Percentiles rank a stretch among this genome's conserved stretches.
Evolutionary conservation across 2,888 invertebrate genomes (phyloP).

Genomic region (Ophion ventricosus): DNA sequence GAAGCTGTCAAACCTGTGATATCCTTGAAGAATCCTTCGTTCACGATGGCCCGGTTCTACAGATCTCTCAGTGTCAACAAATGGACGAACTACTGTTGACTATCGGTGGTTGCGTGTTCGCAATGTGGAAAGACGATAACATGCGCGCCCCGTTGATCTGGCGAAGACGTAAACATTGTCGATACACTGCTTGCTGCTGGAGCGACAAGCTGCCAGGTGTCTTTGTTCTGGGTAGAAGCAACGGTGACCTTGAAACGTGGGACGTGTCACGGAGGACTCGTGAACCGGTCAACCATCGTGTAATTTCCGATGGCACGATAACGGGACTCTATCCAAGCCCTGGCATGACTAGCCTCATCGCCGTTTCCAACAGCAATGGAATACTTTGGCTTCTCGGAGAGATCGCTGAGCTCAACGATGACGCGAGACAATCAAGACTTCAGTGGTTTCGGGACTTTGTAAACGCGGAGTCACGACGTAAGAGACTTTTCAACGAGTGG

Average conservation of each 20-base stretch:
- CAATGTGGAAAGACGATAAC: conserved; percentile 89
- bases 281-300: conserved; percentile 87
- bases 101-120: conserved; percentile 90
- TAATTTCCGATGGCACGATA: conserved; percentile 85
- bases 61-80: conserved; percentile 87
- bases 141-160: conserved; percentile 86
- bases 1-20: conserved; percentile 85
- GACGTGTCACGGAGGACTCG: conserved; percentile 89
- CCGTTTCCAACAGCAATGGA: conserved; percentile 88
- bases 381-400: conserved; percentile 87
- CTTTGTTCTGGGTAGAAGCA: conserved; percentile 88
- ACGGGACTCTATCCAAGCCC: conserved; percentile 67
- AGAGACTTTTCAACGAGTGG: conserved; percentile 75
- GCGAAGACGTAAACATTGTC: conserved; percentile 85
- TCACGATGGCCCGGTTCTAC: conserved; percentile 89
- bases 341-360: conserved; percentile 82
- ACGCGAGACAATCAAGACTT: conserved; percentile 68
- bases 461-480: conserved; percentile 74
- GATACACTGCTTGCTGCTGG: conserved; percentile 89
- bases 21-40: conserved; percentile 80
- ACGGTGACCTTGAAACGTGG: conserved; percentile 93
- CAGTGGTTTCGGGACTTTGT: conserved; percentile 78
- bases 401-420: conserved; percentile 83
- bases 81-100: conserved; percentile 88
- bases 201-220: conserved; percentile 89